These are phyloP conservation scores for Diabrotica balteata DNA, from an alignment of 2,888 invertebrate genomes.

Conservation along the genomic window DNA sequence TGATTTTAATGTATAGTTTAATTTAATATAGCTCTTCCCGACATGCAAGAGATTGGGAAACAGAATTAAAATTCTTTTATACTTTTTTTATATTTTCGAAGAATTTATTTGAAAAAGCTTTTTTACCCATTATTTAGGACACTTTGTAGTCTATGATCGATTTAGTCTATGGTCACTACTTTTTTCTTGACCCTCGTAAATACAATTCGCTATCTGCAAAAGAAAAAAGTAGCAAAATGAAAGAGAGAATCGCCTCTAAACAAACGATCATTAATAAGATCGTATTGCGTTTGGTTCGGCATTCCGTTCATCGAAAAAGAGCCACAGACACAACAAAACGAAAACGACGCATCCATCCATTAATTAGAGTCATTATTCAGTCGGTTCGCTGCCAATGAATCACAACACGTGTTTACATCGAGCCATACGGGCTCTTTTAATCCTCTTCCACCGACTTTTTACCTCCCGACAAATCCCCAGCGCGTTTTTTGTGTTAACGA, in stretches of 20 bases:
- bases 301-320: conserved; percentile 10
- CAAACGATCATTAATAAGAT: conserved; percentile 33
- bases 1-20: too few species aligned
- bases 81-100: too few species aligned
- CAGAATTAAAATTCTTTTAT: too few species aligned
- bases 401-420: conserved; percentile 39
- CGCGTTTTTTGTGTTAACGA: too few species aligned
- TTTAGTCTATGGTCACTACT: too few species aligned
- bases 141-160: too few species aligned
- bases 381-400: conserved; percentile 43
- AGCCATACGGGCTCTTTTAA: conserved; percentile 35
- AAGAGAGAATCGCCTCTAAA: conserved; percentile 24
- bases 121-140: too few species aligned
- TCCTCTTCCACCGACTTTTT: conserved; percentile 26
- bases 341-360: conserved; percentile 32
- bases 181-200: too few species aligned
- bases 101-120: too few species aligned
- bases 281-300: conserved; percentile 13
- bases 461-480: background rate
- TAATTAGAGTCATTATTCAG: conserved; percentile 46
- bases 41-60: too few species aligned
- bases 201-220: too few species aligned
- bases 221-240: background rate
- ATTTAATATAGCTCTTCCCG: too few species aligned
- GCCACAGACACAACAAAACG: conserved; percentile 44